Base-by-base conservation (phyloP, 2,113 vertebrate genomes). In the Narcine bancroftii region DNA sequence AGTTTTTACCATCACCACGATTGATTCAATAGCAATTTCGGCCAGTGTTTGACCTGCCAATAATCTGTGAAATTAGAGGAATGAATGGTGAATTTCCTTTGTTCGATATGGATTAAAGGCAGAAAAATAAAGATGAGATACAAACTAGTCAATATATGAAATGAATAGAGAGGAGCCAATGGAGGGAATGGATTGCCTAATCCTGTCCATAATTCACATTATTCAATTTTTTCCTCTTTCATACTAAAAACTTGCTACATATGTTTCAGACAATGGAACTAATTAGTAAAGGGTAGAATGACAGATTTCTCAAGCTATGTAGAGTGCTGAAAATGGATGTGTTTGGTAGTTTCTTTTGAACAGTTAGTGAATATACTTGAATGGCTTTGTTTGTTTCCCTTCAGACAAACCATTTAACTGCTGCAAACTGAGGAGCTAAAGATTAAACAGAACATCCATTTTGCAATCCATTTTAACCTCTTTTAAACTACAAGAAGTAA, bases 381-480 rank as follows among this genome's bases (percentile, higher is more conserved):
- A 83, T 83, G 26, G 29, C 47, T n/a, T 56, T 56, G 47, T 83
- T 83, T n/a, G n/a, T n/a, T 83, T 56, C 45, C 29, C 45, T 83
- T 33, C 24, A 83, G 47, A 81, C 77, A 81, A 81, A 50, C 77
- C 45, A 50, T 81, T 45, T 81, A 83, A 83, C 50, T 83, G 79
- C 33, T 83, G 79, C 26, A 83, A 53, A 53, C 50, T 50, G 47
- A 17, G 45, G 29, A 33, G 47, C 29, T 47, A 53, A 83, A 83
- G n/a, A 83, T 83, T 56, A 29, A 83, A 26, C n/a, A 29, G 47
- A 81, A 83, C 47, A 83, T 83, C 50, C 79, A 45, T 83, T 63
- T 53, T 83, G 10, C 13, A n/a, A 83, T 45, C 24, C 11, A 83
- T 53, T 81, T 83, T 83, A 53, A 83, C 76, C 45, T 2, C 47